These are phyloP conservation scores for Nettapus auritus DNA, from an alignment of 2,113 vertebrate genomes.

Conservation along the genomic window DNA sequence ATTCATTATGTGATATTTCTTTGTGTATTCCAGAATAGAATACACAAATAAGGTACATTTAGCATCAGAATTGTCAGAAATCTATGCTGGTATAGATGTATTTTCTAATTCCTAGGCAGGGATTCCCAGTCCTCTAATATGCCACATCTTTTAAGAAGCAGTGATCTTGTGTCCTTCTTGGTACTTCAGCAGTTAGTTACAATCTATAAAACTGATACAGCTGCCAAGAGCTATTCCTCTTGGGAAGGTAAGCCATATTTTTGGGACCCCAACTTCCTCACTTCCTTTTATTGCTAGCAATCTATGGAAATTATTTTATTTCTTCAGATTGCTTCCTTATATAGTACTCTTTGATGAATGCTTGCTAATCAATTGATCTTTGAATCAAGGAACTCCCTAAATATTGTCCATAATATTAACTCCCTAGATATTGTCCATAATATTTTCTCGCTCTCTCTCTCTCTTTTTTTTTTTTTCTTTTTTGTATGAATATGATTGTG, in stretches of 20 bases:
- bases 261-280: neutral
- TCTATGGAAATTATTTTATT: neutral
- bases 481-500: fast-evolving
- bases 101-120: neutral
- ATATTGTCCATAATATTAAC: neutral
- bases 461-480: no score
- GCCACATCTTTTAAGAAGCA: neutral
- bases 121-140: neutral
- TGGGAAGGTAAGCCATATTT: neutral
- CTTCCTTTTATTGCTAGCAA: neutral
- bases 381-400: neutral
- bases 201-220: neutral
- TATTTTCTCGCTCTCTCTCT: neutral
- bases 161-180: neutral
- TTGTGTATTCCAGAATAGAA: neutral
- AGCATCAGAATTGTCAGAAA: neutral
- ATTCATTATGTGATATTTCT: neutral
- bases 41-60: neutral
- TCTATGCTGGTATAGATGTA: neutral
- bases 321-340: neutral
- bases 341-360: neutral
- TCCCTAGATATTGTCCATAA: no score
- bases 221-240: neutral
- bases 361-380: neutral
- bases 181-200: neutral